Percentiles rank a stretch among this genome's conserved stretches.
Evolutionary conservation across 2,888 invertebrate genomes (phyloP).

Genomic region (Dolichopus griseipennis): DNA sequence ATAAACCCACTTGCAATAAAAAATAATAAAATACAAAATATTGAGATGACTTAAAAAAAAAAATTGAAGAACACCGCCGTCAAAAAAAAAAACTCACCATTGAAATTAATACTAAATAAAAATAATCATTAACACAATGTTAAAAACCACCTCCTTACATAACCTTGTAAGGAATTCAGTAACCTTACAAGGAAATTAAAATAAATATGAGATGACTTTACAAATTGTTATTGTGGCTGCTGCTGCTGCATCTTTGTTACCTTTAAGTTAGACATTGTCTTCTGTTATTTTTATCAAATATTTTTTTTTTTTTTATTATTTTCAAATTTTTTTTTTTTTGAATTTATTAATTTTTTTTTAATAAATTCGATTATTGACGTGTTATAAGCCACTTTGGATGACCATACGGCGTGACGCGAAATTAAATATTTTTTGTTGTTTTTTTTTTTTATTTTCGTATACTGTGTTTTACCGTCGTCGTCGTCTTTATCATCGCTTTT

Average conservation of each 20-base stretch:
- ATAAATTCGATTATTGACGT: not conserved
- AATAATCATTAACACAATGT: not conserved
- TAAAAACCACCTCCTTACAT: not conserved
- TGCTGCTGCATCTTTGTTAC: not conserved
- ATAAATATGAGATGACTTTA: not conserved
- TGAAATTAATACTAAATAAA: not conserved
- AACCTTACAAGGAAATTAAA: not conserved
- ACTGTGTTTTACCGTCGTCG: not conserved
- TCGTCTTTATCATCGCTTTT: not conserved
- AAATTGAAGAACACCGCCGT: not conserved
- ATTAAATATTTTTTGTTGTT: not conserved
- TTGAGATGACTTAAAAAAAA: too few relatives aligned
- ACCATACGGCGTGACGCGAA: conserved; percentile 6
- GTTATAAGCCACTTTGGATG: conserved; percentile 4
- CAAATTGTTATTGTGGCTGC: too few relatives aligned
- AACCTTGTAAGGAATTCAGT: too few relatives aligned
- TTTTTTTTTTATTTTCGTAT: not conserved
- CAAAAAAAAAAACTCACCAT: not conserved
- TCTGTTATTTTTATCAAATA: too few relatives aligned
- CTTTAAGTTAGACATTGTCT: too few relatives aligned
- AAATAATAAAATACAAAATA: too few relatives aligned
- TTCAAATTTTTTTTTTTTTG: too few relatives aligned
- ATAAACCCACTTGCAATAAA: too few relatives aligned
- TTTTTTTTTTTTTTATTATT: too few relatives aligned
- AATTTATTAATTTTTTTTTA: too few relatives aligned